phyloP scores from a whole-genome alignment of 2,888 invertebrate genomes.

The Sipunculus nudus region DNA sequence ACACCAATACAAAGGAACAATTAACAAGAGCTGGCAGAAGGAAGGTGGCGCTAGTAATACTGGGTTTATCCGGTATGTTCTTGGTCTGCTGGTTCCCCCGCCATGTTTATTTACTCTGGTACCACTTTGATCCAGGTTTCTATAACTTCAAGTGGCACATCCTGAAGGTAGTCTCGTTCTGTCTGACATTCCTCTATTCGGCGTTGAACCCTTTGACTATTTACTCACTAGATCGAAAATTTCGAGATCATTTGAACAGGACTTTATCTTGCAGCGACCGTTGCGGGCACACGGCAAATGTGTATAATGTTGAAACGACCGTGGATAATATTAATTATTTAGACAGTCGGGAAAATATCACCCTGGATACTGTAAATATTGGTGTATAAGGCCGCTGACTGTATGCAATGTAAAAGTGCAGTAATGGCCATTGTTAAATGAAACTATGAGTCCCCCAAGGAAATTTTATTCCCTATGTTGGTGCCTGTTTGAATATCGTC shows the following conservation, averaged over 20 bases:
- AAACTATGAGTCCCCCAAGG: no score
- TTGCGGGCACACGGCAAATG: neutral
- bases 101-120: neutral
- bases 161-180: neutral
- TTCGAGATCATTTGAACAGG: neutral
- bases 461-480: no score
- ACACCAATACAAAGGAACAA: neutral
- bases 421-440: no score
- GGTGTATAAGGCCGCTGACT: no score
- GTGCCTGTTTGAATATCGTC: no score
- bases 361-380: no score
- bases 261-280: neutral
- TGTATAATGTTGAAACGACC: neutral
- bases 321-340: neutral
- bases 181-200: neutral
- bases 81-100: neutral
- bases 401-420: no score
- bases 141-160: neutral
- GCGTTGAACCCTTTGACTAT: neutral
- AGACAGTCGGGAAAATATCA: no score
- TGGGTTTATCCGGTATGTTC: neutral
- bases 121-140: neutral
- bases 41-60: neutral
- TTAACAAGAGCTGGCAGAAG: neutral
- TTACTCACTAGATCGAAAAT: neutral